These are phyloP conservation scores for Ursus arctos DNA, from an alignment of 2,113 vertebrate species.

Conservation along the genomic window DNA sequence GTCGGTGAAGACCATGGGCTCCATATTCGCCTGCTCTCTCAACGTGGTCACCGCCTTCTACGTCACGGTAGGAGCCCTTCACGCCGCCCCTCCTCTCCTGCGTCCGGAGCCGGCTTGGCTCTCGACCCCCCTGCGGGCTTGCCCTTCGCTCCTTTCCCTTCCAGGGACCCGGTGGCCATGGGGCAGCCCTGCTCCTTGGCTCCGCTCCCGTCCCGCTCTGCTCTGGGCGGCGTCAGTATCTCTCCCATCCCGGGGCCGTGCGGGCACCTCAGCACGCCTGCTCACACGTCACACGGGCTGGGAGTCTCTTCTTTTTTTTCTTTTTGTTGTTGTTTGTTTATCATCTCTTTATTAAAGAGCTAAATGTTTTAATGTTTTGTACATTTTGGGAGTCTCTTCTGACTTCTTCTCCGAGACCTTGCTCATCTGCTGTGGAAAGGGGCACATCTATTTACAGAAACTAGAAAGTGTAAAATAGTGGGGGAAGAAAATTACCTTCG, in stretches of 20 bases:
- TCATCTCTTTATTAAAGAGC: slow-evolving; percentile 20
- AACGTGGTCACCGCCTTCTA: slow-evolving; percentile 99
- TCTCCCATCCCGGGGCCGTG: background rate
- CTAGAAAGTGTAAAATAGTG: rapidly evolving
- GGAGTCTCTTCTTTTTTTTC: too few species aligned
- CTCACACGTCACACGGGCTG: background rate
- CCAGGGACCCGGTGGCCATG: rapidly evolving
- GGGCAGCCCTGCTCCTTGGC: background rate
- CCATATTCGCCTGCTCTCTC: slow-evolving; percentile 97
- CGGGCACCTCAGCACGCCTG: too few species aligned
- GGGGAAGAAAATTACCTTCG: rapidly evolving
- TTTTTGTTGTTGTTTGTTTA: background rate
- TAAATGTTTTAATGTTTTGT: background rate
- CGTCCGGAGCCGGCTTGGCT: background rate
- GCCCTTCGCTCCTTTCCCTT: too few species aligned
- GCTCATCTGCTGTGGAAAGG: rapidly evolving
- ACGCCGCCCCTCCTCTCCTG: background rate
- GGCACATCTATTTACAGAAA: too few species aligned
- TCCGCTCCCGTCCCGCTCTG: too few species aligned
- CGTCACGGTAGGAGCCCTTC: slow-evolving; percentile 92
- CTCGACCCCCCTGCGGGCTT: background rate
- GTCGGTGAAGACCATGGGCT: slow-evolving; percentile 98
- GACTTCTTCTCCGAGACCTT: background rate
- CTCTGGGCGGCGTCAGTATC: background rate
- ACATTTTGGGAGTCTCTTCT: background rate